These are phyloP conservation scores for Pseudochromis fuscus DNA, from an alignment of 2,797 vertebrate genomes.

Conservation along the genomic window DNA sequence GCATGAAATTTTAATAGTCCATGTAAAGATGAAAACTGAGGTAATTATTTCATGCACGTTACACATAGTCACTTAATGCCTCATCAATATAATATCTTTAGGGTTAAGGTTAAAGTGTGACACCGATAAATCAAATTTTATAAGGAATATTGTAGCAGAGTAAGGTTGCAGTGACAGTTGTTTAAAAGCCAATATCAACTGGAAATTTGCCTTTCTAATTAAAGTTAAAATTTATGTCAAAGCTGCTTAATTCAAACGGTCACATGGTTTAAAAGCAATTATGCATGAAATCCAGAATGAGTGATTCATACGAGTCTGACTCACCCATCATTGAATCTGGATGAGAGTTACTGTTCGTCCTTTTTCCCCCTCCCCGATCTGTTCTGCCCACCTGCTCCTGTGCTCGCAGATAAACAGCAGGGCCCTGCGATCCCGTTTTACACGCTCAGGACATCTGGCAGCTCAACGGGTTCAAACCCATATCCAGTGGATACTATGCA, in stretches of 20 bases:
- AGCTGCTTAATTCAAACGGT: slow-evolving; percentile 32
- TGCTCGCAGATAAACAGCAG: slow-evolving; percentile 20
- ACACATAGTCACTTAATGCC: not conserved
- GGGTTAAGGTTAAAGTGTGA: not conserved
- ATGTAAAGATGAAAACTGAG: too few species aligned
- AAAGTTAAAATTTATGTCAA: slow-evolving; percentile 5
- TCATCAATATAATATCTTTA: slow-evolving; percentile 1
- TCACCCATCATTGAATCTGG: slow-evolving; percentile 23
- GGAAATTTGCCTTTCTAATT: slow-evolving; percentile 9
- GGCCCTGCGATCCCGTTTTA: not conserved
- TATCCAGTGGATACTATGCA: not conserved
- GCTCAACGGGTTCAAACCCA: slow-evolving; percentile 40
- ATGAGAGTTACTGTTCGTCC: slow-evolving; percentile 24
- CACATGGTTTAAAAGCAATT: slow-evolving; percentile 23
- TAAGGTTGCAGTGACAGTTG: not conserved
- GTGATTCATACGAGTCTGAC: slow-evolving; percentile 28
- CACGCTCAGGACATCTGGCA: slow-evolving; percentile 40
- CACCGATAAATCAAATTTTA: slow-evolving; percentile 2
- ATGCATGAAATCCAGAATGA: slow-evolving; percentile 21
- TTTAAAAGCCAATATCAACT: not conserved
- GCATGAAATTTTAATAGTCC: too few species aligned
- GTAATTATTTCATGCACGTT: not conserved
- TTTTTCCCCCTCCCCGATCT: slow-evolving; percentile 10
- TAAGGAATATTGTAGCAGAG: not conserved
- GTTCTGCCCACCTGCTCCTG: slow-evolving; percentile 46